A percentile compares a stretch with the other conserved stretches of the same genome.
phyloP scores from a whole-genome alignment of 2,888 invertebrate genomes.

The Trissolcus brochymenae region DNA sequence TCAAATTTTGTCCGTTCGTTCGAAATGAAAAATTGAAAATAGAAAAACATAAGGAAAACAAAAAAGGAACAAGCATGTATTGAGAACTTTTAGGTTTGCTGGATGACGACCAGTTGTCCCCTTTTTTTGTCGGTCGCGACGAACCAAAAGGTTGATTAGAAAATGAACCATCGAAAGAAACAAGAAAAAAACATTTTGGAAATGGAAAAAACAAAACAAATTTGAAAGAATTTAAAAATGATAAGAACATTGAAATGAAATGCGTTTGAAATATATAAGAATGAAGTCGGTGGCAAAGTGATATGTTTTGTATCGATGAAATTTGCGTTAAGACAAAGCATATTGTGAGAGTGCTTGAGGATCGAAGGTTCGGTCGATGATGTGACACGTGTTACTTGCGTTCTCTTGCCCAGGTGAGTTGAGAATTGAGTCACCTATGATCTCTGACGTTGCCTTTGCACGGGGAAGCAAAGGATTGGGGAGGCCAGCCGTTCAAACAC shows the following conservation, averaged over 20 bases:
- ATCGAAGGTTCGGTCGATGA: conserved; percentile 67
- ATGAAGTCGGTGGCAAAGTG: conserved; percentile 34
- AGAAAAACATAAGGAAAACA: no score
- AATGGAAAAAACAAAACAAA: conserved; percentile 8
- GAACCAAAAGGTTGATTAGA: no score
- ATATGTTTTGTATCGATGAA: conserved; percentile 48
- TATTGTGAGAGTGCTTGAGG: conserved; percentile 69
- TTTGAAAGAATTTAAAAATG: conserved; percentile 1
- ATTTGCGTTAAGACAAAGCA: conserved; percentile 23
- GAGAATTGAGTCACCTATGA: conserved; percentile 76
- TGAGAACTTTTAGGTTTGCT: conserved; percentile 28
- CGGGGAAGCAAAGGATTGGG: conserved; percentile 76
- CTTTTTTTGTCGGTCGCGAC: background rate
- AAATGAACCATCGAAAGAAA: background rate
- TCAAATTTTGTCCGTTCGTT: conserved; percentile 65
- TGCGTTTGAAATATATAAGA: conserved; percentile 2
- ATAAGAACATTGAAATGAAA: conserved; percentile 1
- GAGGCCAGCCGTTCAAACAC: conserved; percentile 74
- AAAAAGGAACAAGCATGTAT: conserved; percentile 21
- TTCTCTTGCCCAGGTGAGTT: conserved; percentile 76
- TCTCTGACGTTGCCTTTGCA: conserved; percentile 74
- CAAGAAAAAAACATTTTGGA: background rate
- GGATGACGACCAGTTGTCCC: no score
- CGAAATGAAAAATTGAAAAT: background rate
- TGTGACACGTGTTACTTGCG: conserved; percentile 70